These are phyloP conservation scores for Lydus trimaculatus DNA, from an alignment of 2,888 invertebrate genomes.

Conservation along the genomic window DNA sequence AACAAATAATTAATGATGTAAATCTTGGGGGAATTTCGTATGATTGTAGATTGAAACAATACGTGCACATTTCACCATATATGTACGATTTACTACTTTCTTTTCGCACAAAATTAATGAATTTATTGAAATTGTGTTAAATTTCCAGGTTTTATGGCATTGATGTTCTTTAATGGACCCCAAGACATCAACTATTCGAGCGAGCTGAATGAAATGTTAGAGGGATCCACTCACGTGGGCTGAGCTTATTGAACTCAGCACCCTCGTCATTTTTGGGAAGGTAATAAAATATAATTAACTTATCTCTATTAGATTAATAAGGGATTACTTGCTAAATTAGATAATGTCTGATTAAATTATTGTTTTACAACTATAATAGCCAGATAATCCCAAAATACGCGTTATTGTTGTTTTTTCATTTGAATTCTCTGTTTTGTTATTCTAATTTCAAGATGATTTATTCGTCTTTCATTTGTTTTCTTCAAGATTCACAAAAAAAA, in stretches of 20 bases:
- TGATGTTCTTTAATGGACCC: constrained; percentile 17
- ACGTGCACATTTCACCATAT: too few species aligned
- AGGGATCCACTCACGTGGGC: constrained; percentile 52
- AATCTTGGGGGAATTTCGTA: background rate
- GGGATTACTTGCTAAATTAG: background rate
- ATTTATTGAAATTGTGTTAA: background rate
- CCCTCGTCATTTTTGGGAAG: constrained; percentile 49
- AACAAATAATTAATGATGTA: background rate
- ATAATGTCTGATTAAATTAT: too few species aligned
- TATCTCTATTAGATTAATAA: background rate
- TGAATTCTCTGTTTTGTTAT: background rate
- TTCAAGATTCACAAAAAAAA: background rate
- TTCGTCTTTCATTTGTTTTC: background rate
- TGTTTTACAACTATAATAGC: too few species aligned
- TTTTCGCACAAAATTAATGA: too few species aligned
- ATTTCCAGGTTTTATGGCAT: constrained; percentile 22
- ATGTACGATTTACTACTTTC: too few species aligned
- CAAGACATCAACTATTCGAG: constrained; percentile 17
- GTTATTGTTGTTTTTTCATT: background rate
- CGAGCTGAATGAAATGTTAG: constrained; percentile 46
- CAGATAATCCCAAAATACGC: background rate
- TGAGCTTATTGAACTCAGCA: constrained; percentile 53
- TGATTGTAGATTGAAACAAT: too few species aligned
- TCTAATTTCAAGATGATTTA: background rate
- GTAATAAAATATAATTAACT: constrained; percentile 31